These are phyloP conservation scores for Dendrocincla tyrannina DNA, from an alignment of 2,797 vertebrate species.

Conservation along the genomic window DNA sequence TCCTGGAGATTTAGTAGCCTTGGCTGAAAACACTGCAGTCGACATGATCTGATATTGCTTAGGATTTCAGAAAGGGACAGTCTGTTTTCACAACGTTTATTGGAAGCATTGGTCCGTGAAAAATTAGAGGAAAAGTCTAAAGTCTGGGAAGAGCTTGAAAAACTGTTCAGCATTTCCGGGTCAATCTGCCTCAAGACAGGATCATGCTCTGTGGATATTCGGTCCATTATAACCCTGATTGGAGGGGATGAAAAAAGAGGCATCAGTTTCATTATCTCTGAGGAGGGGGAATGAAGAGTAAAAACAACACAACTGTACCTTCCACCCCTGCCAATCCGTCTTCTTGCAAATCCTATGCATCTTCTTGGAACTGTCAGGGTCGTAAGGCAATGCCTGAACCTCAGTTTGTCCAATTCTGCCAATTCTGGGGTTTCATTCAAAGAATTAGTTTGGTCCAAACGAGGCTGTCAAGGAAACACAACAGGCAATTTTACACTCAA, in stretches of 20 bases:
- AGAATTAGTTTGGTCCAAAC: conserved; percentile 79
- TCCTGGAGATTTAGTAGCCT: conserved; percentile 80
- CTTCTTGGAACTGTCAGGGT: conserved; percentile 86
- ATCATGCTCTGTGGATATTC: conserved; percentile 84
- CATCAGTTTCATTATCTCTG: not conserved
- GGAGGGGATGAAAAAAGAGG: not conserved
- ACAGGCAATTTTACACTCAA: not conserved
- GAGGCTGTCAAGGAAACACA: conserved; percentile 75
- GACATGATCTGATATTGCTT: conserved; percentile 90
- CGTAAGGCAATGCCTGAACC: conserved; percentile 87
- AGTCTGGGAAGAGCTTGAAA: conserved; percentile 79
- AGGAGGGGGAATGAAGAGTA: not conserved
- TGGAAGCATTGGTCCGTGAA: conserved; percentile 85
- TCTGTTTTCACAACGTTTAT: conserved; percentile 83
- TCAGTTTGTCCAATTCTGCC: conserved; percentile 79
- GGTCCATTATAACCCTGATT: conserved; percentile 88
- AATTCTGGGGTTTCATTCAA: conserved; percentile 74
- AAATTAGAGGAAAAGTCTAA: conserved; percentile 80
- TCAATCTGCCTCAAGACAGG: conserved; percentile 84
- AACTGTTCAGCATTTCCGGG: conserved; percentile 82
- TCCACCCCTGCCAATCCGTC: conserved; percentile 89
- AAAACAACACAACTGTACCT: conserved; percentile 73
- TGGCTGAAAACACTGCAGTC: conserved; percentile 90
- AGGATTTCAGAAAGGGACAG: conserved; percentile 87
- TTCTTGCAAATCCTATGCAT: conserved; percentile 86